phyloP scores from a whole-genome alignment of 2,797 vertebrate genomes.

The Decapterus maruadsi region DNA sequence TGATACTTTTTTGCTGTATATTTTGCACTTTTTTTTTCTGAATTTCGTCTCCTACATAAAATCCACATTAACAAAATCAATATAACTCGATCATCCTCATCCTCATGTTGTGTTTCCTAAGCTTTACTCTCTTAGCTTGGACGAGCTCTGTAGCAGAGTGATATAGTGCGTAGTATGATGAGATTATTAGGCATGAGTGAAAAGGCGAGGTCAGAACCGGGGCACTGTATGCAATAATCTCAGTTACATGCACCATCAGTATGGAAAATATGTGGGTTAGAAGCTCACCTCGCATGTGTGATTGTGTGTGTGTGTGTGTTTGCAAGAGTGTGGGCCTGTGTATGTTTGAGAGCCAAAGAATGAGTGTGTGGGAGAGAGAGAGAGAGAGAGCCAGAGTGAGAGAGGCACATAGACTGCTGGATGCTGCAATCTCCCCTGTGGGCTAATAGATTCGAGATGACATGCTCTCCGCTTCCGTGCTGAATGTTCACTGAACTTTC shows the following conservation, averaged over 20 bases:
- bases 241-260: constrained; percentile 85
- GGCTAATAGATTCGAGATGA: constrained; percentile 96
- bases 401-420: constrained; percentile 81
- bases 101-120: not conserved
- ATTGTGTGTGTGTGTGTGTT: constrained; percentile 35
- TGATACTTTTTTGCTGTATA: no score
- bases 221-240: constrained; percentile 85
- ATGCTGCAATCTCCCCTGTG: constrained; percentile 91
- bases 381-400: constrained; percentile 7
- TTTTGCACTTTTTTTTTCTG: no score
- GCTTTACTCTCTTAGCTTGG: constrained; percentile 16
- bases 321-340: constrained; percentile 28
- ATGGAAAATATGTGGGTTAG: constrained; percentile 79
- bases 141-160: constrained; percentile 47
- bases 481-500: constrained; percentile 97
- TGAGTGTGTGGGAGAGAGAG: constrained; percentile 23
- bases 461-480: constrained; percentile 92
- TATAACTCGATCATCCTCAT: not conserved
- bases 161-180: constrained; percentile 80
- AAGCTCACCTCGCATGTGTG: constrained; percentile 73
- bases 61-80: not conserved
- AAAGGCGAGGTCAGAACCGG: constrained; percentile 78
- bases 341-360: constrained; percentile 46
- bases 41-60: no score
- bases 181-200: constrained; percentile 85